These are phyloP conservation scores for Hypanus sabinus DNA, from an alignment of 2,113 vertebrate genomes.

Conservation along the genomic window DNA sequence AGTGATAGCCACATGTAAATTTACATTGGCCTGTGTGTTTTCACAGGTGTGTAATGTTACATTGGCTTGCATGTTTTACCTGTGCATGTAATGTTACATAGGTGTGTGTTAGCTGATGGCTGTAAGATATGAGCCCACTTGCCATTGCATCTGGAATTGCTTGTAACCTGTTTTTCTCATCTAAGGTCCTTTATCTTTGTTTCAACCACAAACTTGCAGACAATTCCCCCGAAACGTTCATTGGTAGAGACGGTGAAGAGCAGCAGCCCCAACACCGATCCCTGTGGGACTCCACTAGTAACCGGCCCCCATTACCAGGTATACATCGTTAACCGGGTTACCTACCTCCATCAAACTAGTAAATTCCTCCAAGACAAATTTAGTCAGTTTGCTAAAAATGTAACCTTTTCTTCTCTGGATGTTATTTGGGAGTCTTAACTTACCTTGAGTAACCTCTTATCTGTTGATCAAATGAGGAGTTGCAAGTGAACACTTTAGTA, in stretches of 20 bases:
- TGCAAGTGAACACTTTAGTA: too few species aligned
- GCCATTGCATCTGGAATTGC: not conserved
- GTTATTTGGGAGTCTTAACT: too few species aligned
- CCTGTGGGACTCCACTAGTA: slow-evolving; percentile 28
- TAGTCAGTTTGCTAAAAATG: not conserved
- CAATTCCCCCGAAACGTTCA: not conserved
- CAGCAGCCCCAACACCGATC: slow-evolving; percentile 14
- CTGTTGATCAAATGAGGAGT: not conserved
- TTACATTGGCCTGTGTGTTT: not conserved
- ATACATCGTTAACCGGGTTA: not conserved
- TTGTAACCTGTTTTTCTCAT: slow-evolving; percentile 20
- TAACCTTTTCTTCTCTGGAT: not conserved
- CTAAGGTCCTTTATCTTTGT: slow-evolving; percentile 25
- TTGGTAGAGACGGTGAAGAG: slow-evolving; percentile 20
- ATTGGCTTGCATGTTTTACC: not conserved
- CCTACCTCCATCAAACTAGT: not conserved
- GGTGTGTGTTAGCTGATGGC: not conserved
- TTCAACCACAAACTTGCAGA: slow-evolving; percentile 28
- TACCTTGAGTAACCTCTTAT: not conserved
- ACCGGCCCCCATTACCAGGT: slow-evolving; percentile 24
- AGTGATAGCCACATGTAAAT: too few species aligned
- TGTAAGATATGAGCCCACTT: not conserved
- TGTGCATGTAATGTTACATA: not conserved
- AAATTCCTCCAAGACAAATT: not conserved
- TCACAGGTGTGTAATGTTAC: not conserved